Conservation (phyloP, 2,888 invertebrate genomes). For the Salpingus planirostris region DNA sequence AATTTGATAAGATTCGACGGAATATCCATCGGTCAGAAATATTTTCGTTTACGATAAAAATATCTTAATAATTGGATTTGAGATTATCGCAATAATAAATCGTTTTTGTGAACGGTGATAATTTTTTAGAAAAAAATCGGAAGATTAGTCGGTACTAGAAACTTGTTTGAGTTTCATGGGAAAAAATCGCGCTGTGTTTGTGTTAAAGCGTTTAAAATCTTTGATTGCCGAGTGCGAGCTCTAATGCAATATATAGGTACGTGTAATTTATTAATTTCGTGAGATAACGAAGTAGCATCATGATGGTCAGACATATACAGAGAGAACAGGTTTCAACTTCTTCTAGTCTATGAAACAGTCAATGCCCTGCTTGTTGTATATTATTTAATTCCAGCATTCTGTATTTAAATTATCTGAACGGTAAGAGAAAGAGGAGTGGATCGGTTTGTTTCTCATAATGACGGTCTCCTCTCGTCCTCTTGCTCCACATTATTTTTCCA, state of each 20-base stretch:
- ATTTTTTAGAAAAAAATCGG: too few relatives aligned
- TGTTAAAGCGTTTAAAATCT: constrained; percentile 2
- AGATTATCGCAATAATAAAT: too few relatives aligned
- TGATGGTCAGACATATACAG: constrained; percentile 19
- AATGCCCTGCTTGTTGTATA: constrained; percentile 34
- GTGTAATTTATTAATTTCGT: constrained; percentile 35
- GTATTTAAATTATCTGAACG: constrained; percentile 35
- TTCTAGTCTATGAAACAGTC: constrained; percentile 32
- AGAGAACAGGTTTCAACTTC: constrained; percentile 33
- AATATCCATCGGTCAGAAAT: too few relatives aligned
- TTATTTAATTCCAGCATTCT: constrained; percentile 35
- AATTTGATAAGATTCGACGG: too few relatives aligned
- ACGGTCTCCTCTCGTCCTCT: too few relatives aligned
- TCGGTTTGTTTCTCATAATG: constrained; percentile 22
- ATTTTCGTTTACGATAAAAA: too few relatives aligned
- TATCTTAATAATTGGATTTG: too few relatives aligned
- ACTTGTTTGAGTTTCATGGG: too few relatives aligned
- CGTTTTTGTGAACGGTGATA: too few relatives aligned
- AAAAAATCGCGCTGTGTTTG: constrained; percentile 1
- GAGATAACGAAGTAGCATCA: constrained; percentile 34
- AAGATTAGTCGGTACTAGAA: too few relatives aligned
- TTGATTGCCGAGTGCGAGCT: constrained; percentile 11
- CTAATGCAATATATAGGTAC: constrained; percentile 18
- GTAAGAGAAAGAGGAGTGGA: too few relatives aligned
- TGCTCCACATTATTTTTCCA: constrained; percentile 18